Evolutionary conservation across 2,113 vertebrate species (phyloP).

Genomic region (Varanus salvator): DNA sequence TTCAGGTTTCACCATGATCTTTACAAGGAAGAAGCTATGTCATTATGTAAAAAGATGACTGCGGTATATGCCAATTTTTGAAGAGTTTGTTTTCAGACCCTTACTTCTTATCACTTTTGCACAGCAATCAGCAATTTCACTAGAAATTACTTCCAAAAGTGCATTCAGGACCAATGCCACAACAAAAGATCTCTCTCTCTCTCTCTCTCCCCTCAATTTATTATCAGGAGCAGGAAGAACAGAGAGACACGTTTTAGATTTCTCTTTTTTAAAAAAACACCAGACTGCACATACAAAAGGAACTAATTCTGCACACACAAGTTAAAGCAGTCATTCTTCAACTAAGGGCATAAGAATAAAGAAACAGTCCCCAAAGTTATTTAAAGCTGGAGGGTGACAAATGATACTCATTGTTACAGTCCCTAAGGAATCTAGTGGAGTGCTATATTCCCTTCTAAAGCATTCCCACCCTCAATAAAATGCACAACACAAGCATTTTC

Average conservation of each 20-base stretch:
- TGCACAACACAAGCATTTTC: background rate
- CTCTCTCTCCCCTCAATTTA: background rate
- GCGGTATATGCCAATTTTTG: background rate
- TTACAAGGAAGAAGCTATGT: background rate
- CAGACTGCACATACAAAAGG: background rate
- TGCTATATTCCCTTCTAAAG: background rate
- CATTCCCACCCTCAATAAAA: background rate
- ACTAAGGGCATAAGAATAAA: background rate
- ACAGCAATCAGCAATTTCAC: background rate
- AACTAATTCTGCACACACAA: background rate
- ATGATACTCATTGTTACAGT: background rate
- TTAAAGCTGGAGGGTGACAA: background rate
- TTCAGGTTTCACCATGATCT: background rate
- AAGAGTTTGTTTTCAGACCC: background rate
- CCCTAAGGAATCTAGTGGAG: background rate
- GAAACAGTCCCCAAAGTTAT: background rate
- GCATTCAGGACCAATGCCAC: background rate
- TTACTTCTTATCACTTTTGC: background rate
- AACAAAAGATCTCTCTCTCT: background rate
- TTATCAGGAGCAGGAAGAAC: too few species aligned
- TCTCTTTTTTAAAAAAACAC: constrained; percentile 5
- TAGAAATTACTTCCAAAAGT: background rate
- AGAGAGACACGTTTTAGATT: background rate
- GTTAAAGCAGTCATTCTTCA: background rate
- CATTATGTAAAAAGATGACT: background rate